Evolutionary conservation across 2,888 invertebrate genomes (phyloP).

Genomic region (Lepidonotus clava): DNA sequence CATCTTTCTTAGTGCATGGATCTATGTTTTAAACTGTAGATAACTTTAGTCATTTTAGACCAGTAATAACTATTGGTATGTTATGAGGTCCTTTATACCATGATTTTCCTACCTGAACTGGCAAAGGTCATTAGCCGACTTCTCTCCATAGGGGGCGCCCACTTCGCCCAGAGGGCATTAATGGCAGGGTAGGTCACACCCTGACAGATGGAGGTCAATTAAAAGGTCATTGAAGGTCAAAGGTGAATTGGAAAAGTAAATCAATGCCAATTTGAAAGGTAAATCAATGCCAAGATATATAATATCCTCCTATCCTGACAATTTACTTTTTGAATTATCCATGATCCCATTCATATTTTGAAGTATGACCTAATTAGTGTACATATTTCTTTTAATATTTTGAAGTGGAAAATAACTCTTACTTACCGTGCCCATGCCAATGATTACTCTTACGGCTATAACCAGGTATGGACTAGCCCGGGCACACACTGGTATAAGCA

Average conservation of each 20-base stretch:
- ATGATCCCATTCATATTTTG: background rate
- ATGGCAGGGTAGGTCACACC: constrained; percentile 40
- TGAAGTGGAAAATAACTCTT: no score
- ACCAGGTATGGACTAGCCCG: constrained; percentile 87
- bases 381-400: no score
- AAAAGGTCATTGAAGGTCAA: background rate
- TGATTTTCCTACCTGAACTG: constrained; percentile 12
- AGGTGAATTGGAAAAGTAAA: no score
- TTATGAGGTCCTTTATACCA: no score
- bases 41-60: no score
- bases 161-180: constrained; percentile 37
- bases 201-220: background rate
- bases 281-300: no score
- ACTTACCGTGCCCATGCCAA: constrained; percentile 88
- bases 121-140: constrained; percentile 23
- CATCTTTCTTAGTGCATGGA: no score
- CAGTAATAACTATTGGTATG: no score
- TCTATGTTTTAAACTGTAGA: no score
- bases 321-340: background rate
- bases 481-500: constrained; percentile 93
- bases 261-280: no score
- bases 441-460: constrained; percentile 91
- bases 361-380: background rate
- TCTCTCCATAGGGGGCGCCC: constrained; percentile 44
- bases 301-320: background rate